A percentile compares a stretch with the other conserved stretches of the same genome.
These are phyloP conservation scores for Isurus oxyrinchus DNA, from an alignment of 2,113 vertebrate species.

Conservation along the genomic window DNA sequence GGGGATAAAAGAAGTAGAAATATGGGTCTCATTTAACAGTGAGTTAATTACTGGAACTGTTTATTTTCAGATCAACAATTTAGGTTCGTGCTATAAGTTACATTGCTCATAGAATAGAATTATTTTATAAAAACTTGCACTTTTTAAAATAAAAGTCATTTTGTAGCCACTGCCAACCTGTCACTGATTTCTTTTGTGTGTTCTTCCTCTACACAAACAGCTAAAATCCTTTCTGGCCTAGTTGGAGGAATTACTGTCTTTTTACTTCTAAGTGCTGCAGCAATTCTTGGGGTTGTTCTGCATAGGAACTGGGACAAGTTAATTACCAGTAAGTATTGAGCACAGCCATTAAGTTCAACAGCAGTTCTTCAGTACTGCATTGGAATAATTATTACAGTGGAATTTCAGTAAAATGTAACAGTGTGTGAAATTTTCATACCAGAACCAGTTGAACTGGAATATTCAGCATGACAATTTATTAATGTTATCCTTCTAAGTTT, in stretches of 20 bases:
- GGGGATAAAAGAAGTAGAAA: slow-evolving; percentile 57
- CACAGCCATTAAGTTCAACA: not conserved
- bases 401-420: not conserved
- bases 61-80: not conserved
- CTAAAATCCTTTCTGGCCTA: slow-evolving; percentile 48
- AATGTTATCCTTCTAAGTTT: not conserved
- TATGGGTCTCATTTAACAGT: slow-evolving; percentile 77
- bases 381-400: not conserved
- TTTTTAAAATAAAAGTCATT: not conserved
- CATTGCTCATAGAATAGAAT: not conserved
- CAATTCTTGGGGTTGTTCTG: slow-evolving; percentile 46
- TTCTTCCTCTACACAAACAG: slow-evolving; percentile 44
- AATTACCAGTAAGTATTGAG: slow-evolving; percentile 54
- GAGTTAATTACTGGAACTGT: slow-evolving; percentile 47
- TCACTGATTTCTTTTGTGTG: not conserved
- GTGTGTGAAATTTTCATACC: not conserved
- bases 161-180: not conserved
- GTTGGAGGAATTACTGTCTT: slow-evolving; percentile 56
- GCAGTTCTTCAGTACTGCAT: not conserved
- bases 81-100: not conserved
- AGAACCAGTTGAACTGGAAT: not conserved
- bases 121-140: not conserved
- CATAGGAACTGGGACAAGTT: slow-evolving; percentile 55
- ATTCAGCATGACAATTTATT: not conserved
- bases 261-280: slow-evolving; percentile 50